phyloP scores from a whole-genome alignment of 1,140 invertebrate genomes.

The Ladona fulva region DNA sequence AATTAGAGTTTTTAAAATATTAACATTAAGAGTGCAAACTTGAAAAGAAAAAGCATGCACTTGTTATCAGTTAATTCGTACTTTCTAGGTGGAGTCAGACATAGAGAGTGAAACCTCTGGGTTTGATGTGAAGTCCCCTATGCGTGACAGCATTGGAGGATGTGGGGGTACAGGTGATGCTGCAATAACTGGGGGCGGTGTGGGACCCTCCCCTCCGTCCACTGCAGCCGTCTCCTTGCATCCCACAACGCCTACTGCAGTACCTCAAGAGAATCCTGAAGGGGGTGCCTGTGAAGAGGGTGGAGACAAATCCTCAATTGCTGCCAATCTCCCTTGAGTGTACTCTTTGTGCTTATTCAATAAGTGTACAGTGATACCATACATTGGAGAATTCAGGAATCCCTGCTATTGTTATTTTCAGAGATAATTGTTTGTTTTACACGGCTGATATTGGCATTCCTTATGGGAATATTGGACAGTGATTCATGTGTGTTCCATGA shows the following conservation, averaged over 20 bases:
- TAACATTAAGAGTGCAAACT: no score
- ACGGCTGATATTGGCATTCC: background rate
- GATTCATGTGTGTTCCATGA: background rate
- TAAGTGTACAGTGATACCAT: background rate
- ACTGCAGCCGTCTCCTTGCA: background rate
- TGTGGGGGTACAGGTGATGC: conserved; percentile 31
- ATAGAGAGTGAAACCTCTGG: conserved; percentile 49
- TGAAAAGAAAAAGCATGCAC: no score
- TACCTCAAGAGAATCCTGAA: background rate
- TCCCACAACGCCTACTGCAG: background rate
- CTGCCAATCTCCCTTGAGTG: background rate
- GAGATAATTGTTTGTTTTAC: conserved; percentile 3
- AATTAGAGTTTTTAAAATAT: no score
- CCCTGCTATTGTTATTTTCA: background rate
- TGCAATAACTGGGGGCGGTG: conserved; percentile 26
- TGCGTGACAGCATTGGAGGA: conserved; percentile 38
- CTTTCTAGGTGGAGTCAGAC: conserved; percentile 48
- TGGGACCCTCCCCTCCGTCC: background rate
- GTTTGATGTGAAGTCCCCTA: conserved; percentile 46
- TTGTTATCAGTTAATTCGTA: background rate
- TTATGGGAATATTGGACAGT: background rate
- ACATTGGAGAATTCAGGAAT: background rate
- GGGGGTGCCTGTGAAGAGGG: background rate
- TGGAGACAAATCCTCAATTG: background rate
- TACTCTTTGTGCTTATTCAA: background rate